Base-by-base conservation (phyloP, 2,888 invertebrate species). In the Apoda limacodes region DNA sequence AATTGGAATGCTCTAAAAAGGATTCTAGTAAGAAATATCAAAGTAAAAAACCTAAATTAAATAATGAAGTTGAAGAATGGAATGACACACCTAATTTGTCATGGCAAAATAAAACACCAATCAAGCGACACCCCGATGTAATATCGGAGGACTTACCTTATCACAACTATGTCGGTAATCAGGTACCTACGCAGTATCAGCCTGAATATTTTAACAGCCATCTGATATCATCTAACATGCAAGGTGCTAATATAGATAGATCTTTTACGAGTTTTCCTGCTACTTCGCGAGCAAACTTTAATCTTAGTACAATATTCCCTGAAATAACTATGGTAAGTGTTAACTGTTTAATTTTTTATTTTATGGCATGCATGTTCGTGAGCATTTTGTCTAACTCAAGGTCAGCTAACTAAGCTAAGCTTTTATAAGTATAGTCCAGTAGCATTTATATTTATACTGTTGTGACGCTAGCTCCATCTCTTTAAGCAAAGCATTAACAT, bases 251-350 rank as follows among this genome's bases (percentile, higher is more conserved):
- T 26, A 56, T 60, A 4, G 76, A 75, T 30, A 55, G 71, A 28
- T 62, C 76, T 0, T 40, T 72, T 19, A 40, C 66, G n/a, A 63
- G 56, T 31, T 67, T 76, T 34, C 74, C 80, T 5, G 63, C 57
- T 15, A 68, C 76, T 3, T 78, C 78, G 2, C 66, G 78, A 2
- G 88, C 91, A 1, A 92, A 92, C 60, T 92, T 92, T 55, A 92
- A 92, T 66, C 74, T 92, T 22, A 90, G 90, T 51, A 88, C 92
- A 1, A 90, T 92, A 50, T 92, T 92, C 61, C 92, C 92, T 2
- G 92, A 92, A 78, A 92, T 92, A 46, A 90, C 90, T 30, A 82
- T 81, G 81, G 82, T 82, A 47, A 70, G 71, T 55, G 5, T 17
- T n/a, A n/a, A n/a, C n/a, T n/a, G n/a, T n/a, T n/a, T n/a, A n/a